phyloP scores from a whole-genome alignment of 1,140 invertebrate genomes.

The Trinorchestia longiramus region DNA sequence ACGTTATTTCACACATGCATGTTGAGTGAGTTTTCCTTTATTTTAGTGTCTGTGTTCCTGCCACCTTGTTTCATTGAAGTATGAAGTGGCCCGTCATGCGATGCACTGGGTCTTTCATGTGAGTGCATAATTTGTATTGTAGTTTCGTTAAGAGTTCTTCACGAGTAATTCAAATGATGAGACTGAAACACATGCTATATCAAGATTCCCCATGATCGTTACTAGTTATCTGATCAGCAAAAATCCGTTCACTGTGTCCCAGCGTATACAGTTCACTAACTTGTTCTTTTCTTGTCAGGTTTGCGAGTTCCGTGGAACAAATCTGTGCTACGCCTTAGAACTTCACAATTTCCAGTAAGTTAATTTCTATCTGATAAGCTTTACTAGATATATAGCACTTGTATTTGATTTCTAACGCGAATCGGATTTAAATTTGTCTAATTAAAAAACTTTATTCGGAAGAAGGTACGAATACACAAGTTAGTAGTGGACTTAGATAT shows the following conservation, averaged over 20 bases:
- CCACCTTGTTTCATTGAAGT: neutral
- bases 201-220: neutral
- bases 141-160: no score
- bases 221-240: neutral
- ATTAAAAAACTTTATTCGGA: no score
- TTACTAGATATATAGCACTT: no score
- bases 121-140: neutral
- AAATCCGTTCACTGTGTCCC: neutral
- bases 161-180: neutral
- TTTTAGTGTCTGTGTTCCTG: neutral
- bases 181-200: neutral
- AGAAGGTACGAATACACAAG: no score
- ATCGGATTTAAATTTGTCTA: no score
- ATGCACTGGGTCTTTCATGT: neutral
- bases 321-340: neutral
- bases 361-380: no score
- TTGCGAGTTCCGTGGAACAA: neutral
- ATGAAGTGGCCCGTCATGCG: neutral
- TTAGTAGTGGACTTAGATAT: no score
- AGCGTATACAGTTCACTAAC: neutral
- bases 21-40: neutral
- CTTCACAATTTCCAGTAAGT: neutral
- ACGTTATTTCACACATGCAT: neutral
- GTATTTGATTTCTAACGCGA: no score
- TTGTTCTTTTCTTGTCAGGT: neutral